Evolutionary conservation across 2,113 vertebrate genomes (phyloP).

Genomic region (Psilopsiagon aurifrons): DNA sequence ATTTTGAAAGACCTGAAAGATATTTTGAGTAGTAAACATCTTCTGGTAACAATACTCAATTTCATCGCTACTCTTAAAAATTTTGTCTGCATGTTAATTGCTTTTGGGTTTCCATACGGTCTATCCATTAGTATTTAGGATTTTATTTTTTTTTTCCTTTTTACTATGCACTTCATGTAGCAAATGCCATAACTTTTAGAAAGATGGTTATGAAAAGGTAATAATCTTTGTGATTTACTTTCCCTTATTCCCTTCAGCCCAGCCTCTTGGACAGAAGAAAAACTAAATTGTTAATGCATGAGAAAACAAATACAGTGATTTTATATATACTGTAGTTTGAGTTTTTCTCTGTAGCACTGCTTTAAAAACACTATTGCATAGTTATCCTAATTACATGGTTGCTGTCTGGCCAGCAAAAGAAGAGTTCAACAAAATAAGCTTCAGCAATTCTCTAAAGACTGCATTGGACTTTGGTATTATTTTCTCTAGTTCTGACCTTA

Average conservation of each 20-base stretch:
- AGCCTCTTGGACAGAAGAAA: slow-evolving; percentile 48
- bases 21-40: slow-evolving; percentile 63
- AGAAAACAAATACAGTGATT: slow-evolving; percentile 59
- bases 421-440: slow-evolving; percentile 34
- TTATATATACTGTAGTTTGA: slow-evolving; percentile 41
- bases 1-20: slow-evolving; percentile 64
- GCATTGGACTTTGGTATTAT: slow-evolving; percentile 1
- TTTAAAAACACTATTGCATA: slow-evolving; percentile 1
- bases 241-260: slow-evolving; percentile 41
- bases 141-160: not conserved
- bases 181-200: slow-evolving; percentile 42
- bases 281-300: slow-evolving; percentile 47
- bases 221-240: slow-evolving; percentile 62
- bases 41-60: slow-evolving; percentile 66
- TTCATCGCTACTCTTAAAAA: slow-evolving; percentile 71
- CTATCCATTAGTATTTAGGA: slow-evolving; percentile 9
- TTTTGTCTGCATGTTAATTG: slow-evolving; percentile 61
- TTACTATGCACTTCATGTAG: slow-evolving; percentile 45
- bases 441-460: slow-evolving; percentile 34
- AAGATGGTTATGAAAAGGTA: slow-evolving; percentile 67
- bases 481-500: slow-evolving; percentile 42
- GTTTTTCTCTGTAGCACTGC: not conserved
- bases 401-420: slow-evolving; percentile 33
- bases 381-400: slow-evolving; percentile 48
- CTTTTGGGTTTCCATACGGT: slow-evolving; percentile 52